phyloP scores from a whole-genome alignment of 2,797 vertebrate species.

The Cyprinella venusta region DNA sequence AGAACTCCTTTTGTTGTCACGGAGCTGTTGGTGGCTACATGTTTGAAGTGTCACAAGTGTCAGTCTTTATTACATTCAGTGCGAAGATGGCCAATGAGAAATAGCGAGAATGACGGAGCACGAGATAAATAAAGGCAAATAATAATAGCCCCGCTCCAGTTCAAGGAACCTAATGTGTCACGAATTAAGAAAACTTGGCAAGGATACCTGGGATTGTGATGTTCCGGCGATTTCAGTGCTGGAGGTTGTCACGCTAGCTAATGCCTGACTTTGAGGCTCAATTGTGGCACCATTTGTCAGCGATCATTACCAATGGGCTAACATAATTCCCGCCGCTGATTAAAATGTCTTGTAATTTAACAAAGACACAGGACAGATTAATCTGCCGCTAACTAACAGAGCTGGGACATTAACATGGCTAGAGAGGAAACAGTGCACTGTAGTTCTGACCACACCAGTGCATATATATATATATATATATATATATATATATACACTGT shows the following conservation, averaged over 20 bases:
- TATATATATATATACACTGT: no score
- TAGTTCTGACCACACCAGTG: neutral
- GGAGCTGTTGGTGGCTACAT: constrained; percentile 87
- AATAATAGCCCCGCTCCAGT: constrained; percentile 52
- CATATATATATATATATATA: no score
- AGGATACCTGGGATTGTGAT: constrained; percentile 63
- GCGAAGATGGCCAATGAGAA: constrained; percentile 69
- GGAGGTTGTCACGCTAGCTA: constrained; percentile 54
- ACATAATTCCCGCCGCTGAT: constrained; percentile 60
- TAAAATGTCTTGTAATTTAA: constrained; percentile 67
- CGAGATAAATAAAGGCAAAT: constrained; percentile 55
- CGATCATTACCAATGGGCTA: constrained; percentile 56
- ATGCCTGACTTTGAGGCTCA: constrained; percentile 53
- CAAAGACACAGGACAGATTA: constrained; percentile 58
- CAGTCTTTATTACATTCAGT: constrained; percentile 87
- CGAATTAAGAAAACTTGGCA: constrained; percentile 63
- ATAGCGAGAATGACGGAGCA: constrained; percentile 57
- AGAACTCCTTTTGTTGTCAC: constrained; percentile 84
- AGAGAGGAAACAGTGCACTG: constrained; percentile 34
- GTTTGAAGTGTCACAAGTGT: constrained; percentile 93
- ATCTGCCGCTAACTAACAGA: constrained; percentile 57
- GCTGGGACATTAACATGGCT: constrained; percentile 45
- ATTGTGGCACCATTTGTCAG: constrained; percentile 54
- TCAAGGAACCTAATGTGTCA: constrained; percentile 50
- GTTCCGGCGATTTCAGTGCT: constrained; percentile 59